Base-by-base conservation (phyloP, 2,113 vertebrate genomes). In the Pionites leucogaster region DNA sequence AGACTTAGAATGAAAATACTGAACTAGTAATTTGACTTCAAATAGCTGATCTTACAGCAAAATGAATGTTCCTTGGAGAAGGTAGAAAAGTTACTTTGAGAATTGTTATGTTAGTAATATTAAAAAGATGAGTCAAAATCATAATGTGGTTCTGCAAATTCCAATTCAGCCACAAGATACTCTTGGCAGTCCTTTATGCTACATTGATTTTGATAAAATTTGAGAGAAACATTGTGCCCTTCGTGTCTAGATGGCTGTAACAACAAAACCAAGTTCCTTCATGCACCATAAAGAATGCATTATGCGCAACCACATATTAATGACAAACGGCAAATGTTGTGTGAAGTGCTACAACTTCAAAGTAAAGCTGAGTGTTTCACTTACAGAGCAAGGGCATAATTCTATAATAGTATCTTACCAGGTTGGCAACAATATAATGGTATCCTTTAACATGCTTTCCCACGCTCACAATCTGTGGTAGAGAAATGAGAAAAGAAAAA, bases 381-480 rank as follows among this genome's bases (percentile, higher is more conserved):
- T 95, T 90, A 96, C 71, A 23, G 3, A 93, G 88, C 87, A 88
- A 72, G 67, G 78, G 17, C 53, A 95, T 97, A 97, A 96, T 77
- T 92, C 92, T 97, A 97, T 81, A 95, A 97, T 96, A 91, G 82
- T 62, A 95, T 97, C 99, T 99, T 98, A 99, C 99, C 99, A 99
- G 97, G 96, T 99, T 99, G 97, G 99, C 99, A 76, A 99, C 97
- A 97, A 99, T 99, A 98, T 99, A 99, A 97, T 99, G 99, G 96
- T 99, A 99, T 93, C 99, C 99, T 98, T 99, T 99, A 50, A 99
- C 99, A 86, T 99, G 99, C 93, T 99, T 99, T 81, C 99, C 99
- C 97, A 99, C 99, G 86, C 99, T 99, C 85, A 99, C 99, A 79
- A 99, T 99, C 99, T 99, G 96, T 63, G 63, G 92, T 93, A 94